Percentiles rank a stretch among this genome's conserved stretches.
Evolutionary conservation across 2,888 invertebrate genomes (phyloP).

Genomic region (Onthophagus sagittarius): DNA sequence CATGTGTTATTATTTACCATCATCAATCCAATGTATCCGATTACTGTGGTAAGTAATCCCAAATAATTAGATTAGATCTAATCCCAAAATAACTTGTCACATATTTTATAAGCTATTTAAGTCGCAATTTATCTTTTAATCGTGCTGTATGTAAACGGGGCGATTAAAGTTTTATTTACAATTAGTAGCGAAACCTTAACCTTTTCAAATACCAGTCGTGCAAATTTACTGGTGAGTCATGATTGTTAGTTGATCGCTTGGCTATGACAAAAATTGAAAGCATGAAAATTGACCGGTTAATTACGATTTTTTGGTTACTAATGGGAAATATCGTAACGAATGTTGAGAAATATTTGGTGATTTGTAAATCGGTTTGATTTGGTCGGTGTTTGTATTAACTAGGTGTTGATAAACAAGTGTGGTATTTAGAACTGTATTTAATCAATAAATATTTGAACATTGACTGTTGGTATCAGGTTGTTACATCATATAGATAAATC

Average conservation of each 20-base stretch:
- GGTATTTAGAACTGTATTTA: too few species aligned
- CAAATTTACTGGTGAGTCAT: background rate
- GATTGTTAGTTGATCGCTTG: background rate
- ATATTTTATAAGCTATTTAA: background rate
- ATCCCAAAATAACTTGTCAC: background rate
- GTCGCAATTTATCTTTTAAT: background rate
- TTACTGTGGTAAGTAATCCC: constrained; percentile 88
- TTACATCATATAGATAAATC: too few species aligned
- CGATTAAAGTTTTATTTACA: background rate
- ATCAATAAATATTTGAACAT: too few species aligned
- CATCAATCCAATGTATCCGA: constrained; percentile 97
- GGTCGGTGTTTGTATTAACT: too few species aligned
- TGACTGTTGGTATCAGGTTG: too few species aligned
- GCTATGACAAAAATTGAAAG: background rate
- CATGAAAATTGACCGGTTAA: background rate
- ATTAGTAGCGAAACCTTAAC: background rate
- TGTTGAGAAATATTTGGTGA: background rate
- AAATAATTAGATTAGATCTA: background rate
- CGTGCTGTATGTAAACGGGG: background rate
- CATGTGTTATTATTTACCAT: constrained; percentile 96
- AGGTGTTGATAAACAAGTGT: too few species aligned
- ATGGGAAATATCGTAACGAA: background rate
- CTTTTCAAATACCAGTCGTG: background rate
- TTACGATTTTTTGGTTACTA: background rate
- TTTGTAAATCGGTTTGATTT: background rate